These are phyloP conservation scores for Melanerpes formicivorus DNA, from an alignment of 2,113 vertebrate genomes.

Conservation along the genomic window DNA sequence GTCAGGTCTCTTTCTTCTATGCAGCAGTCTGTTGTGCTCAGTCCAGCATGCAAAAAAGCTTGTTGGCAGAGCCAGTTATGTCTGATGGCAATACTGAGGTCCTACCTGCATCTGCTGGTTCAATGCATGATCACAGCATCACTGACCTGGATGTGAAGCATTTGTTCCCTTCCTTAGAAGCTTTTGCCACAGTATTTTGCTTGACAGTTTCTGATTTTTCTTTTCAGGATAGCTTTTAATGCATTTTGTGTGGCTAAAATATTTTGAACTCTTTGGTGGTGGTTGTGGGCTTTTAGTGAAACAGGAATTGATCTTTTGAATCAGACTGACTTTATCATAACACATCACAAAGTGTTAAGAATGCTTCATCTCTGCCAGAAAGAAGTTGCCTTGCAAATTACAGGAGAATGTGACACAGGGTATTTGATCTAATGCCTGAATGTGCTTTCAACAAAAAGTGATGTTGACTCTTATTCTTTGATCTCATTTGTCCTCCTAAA, in stretches of 20 bases:
- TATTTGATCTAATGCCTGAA: constrained; percentile 70
- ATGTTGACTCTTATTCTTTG: constrained; percentile 53
- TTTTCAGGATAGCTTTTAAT: not conserved
- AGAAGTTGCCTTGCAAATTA: constrained; percentile 66
- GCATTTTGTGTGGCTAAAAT: not conserved
- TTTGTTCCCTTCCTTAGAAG: not conserved
- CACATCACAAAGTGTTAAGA: constrained; percentile 25
- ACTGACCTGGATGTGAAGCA: not conserved
- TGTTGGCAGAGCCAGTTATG: not conserved
- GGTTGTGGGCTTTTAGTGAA: constrained; percentile 6
- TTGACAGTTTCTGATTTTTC: not conserved
- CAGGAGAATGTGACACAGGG: constrained; percentile 43
- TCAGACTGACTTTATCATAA: not conserved
- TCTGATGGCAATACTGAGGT: not conserved
- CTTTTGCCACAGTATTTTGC: not conserved
- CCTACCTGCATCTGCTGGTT: not conserved
- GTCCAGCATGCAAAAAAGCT: fast-evolving
- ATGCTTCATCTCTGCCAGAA: constrained; percentile 57
- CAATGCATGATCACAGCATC: not conserved
- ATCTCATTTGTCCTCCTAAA: constrained; percentile 75
- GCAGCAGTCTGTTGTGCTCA: not conserved
- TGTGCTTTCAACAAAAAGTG: constrained; percentile 69
- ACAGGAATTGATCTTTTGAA: constrained; percentile 31
- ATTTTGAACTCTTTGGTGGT: not conserved
- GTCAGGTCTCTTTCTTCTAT: not conserved